phyloP scores from a whole-genome alignment of 2,888 invertebrate genomes.

The Hemithea aestivaria region DNA sequence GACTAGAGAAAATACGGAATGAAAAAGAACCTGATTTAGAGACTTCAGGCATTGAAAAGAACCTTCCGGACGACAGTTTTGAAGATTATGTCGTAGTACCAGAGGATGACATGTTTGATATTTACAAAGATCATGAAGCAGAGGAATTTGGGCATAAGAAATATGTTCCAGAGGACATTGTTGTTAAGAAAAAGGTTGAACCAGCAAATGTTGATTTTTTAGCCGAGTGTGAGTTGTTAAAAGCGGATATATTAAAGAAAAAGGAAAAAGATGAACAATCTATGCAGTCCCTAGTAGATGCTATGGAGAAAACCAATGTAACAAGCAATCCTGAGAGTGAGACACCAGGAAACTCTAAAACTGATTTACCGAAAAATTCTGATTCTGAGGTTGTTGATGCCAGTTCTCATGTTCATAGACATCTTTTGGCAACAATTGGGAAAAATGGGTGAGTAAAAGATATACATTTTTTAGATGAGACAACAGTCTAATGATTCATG shows the following conservation, averaged over 20 bases:
- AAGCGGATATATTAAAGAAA: slow-evolving; percentile 54
- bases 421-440: slow-evolving; percentile 83
- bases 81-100: slow-evolving; percentile 43
- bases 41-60: slow-evolving; percentile 32
- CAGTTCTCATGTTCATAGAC: slow-evolving; percentile 57
- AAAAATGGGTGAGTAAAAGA: slow-evolving; percentile 77
- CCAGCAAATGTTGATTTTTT: slow-evolving; percentile 48
- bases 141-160: slow-evolving; percentile 74
- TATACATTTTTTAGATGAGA: background rate
- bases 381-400: slow-evolving; percentile 16
- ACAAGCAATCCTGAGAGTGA: slow-evolving; percentile 15
- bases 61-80: slow-evolving; percentile 58
- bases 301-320: slow-evolving; percentile 58
- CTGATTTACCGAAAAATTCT: too few species aligned
- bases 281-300: slow-evolving; percentile 57
- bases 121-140: slow-evolving; percentile 64
- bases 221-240: slow-evolving; percentile 62
- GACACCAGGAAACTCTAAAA: background rate
- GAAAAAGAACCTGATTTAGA: slow-evolving; percentile 31
- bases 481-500: too few species aligned
- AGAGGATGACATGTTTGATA: slow-evolving; percentile 72
- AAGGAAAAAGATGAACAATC: slow-evolving; percentile 51
- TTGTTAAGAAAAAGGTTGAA: slow-evolving; percentile 49
- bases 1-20: slow-evolving; percentile 44
- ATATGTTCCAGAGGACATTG: slow-evolving; percentile 57